Conservation (phyloP, 1,140 invertebrate genomes). For the Tyrophagus putrescentiae region DNA sequence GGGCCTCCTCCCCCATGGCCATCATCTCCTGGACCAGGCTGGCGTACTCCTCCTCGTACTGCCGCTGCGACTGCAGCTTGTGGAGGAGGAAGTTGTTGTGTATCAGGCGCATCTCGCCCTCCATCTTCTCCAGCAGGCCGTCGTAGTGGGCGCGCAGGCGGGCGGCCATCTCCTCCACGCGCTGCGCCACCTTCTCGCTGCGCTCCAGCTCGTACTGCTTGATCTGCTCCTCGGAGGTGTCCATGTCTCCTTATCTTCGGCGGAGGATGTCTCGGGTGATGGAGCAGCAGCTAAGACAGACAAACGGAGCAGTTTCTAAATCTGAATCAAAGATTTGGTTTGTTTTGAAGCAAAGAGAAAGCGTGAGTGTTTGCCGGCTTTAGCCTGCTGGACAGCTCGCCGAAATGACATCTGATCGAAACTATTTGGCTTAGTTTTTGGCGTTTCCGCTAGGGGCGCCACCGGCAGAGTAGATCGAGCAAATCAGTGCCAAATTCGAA, state of each 20-base stretch:
- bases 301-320: too few species aligned
- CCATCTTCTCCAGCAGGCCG: background rate
- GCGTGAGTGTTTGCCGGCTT: background rate
- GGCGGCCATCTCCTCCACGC: background rate
- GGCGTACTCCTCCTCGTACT: conserved; percentile 7
- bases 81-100: conserved; percentile 9
- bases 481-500: too few species aligned
- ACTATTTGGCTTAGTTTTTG: too few species aligned
- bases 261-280: too few species aligned
- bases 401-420: too few species aligned
- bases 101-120: conserved; percentile 16
- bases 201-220: conserved; percentile 12
- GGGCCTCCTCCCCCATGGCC: background rate
- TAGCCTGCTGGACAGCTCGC: background rate
- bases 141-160: background rate
- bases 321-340: background rate
- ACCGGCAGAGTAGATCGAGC: too few species aligned
- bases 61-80: background rate
- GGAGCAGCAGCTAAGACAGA: too few species aligned
- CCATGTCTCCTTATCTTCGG: background rate
- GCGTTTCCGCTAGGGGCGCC: too few species aligned
- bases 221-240: background rate
- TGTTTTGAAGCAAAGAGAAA: background rate
- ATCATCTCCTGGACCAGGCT: background rate
- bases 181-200: background rate